Percentiles rank a stretch among this genome's conserved stretches.
These are phyloP conservation scores for Philonicus albiceps DNA, from an alignment of 2,888 invertebrate species.

Conservation along the genomic window DNA sequence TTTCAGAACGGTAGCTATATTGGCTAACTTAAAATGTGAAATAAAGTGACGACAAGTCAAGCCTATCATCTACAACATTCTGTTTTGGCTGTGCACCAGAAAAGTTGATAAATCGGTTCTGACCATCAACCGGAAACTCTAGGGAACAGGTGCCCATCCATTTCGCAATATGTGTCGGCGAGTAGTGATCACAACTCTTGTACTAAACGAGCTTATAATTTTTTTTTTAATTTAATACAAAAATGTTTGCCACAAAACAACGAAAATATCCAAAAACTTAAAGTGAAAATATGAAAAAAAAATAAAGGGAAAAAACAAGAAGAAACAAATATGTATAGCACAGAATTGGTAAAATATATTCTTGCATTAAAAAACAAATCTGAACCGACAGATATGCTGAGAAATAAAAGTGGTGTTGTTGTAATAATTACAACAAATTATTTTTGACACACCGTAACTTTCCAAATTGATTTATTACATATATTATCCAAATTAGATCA, in stretches of 20 bases:
- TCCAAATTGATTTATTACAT: too few relatives aligned
- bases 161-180: background rate
- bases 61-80: background rate
- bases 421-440: too few relatives aligned
- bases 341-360: background rate
- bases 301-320: too few relatives aligned
- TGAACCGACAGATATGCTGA: too few relatives aligned
- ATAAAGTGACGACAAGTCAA: background rate
- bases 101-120: conserved; percentile 26
- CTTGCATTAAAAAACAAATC: too few relatives aligned
- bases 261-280: background rate
- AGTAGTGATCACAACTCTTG: background rate
- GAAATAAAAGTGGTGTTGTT: too few relatives aligned
- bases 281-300: background rate
- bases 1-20: background rate
- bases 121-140: conserved; percentile 30
- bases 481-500: too few relatives aligned
- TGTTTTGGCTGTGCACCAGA: conserved; percentile 9
- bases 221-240: background rate
- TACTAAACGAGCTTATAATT: background rate
- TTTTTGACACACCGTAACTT: too few relatives aligned
- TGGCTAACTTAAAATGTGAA: background rate
- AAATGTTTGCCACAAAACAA: background rate
- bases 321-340: background rate
- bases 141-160: conserved; percentile 17